Base-by-base conservation (phyloP, 2,888 invertebrate species). In the Torymus auratus region DNA sequence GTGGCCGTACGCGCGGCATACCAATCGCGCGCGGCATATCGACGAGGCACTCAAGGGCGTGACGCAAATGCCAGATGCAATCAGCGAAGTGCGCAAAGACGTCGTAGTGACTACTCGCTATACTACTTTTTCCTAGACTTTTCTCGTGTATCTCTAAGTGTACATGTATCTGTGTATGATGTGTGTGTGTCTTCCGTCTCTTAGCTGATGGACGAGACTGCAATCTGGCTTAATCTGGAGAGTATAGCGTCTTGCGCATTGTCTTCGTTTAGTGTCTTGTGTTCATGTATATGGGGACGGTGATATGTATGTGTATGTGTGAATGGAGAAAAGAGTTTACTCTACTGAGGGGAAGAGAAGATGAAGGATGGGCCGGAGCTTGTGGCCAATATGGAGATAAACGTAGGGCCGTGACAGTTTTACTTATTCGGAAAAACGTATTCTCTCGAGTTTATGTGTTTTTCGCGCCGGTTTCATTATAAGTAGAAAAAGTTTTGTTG, bases 41-140 rank as follows among this genome's bases (percentile, higher is more conserved):
- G 90, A 88, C 90, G 88, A 86, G 88, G 87, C 87, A 89, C 89
- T 91, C 89, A 88, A 88, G 88, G 86, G 82, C 82, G 91, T 91
- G 91, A 91, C 91, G 90, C 88, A 90, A 91, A 91, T 91, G 90
- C 90, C 87, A 89, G 90, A 91, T 91, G 90, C 89, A 91, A 91
- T 90, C 90, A 91, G 83, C 86, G 65, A 67, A 65, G 69, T 67
- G 71, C 74, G 69, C 52, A 50, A 67, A 78, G 67, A 28, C 50
- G 17, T 23, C 52, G 12, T 41, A 41, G 55, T 14, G 65, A 58
- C 7, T 41, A 41, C 41, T 41, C 1, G 41, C 5, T 41, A 7
- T 41, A 41, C 41, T 41, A 72, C 71, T 64, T 65, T 62, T 69
- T 69, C 17, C 15, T 65, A 58, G 52, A 50, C 41, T 78, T 41